phyloP scores from a whole-genome alignment of 2,888 invertebrate species.

The Sialis fuliginosa region DNA sequence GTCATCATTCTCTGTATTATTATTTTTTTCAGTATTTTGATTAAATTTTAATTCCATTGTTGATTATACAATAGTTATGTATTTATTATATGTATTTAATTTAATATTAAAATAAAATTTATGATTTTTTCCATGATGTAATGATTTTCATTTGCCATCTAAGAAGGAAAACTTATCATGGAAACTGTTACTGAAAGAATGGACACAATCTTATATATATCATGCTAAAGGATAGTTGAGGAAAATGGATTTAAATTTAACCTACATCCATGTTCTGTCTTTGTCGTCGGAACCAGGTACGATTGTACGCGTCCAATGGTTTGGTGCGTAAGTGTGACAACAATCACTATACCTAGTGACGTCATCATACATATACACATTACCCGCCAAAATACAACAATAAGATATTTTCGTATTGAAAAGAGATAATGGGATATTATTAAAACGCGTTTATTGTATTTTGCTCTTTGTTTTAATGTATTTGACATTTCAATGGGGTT shows the following conservation, averaged over 20 bases:
- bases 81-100: neutral
- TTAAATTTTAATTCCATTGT: neutral
- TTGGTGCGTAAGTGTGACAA: neutral
- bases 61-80: no score
- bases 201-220: neutral
- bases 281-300: slow-evolving; percentile 3
- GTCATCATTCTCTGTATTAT: neutral
- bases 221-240: neutral
- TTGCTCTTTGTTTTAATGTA: neutral
- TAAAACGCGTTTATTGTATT: neutral
- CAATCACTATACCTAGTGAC: neutral
- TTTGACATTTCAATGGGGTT: slow-evolving; percentile 7
- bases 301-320: neutral
- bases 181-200: neutral
- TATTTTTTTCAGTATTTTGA: neutral
- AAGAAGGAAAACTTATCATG: neutral
- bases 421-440: neutral
- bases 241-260: neutral
- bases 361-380: neutral
- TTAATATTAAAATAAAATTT: neutral
- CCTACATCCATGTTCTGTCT: slow-evolving; percentile 1
- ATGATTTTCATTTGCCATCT: neutral
- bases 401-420: slow-evolving; percentile 12
- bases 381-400: slow-evolving; percentile 7
- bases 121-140: neutral